These are phyloP conservation scores for Pogonognathellus flavescens DNA, from an alignment of 1,140 invertebrate genomes.

Conservation along the genomic window DNA sequence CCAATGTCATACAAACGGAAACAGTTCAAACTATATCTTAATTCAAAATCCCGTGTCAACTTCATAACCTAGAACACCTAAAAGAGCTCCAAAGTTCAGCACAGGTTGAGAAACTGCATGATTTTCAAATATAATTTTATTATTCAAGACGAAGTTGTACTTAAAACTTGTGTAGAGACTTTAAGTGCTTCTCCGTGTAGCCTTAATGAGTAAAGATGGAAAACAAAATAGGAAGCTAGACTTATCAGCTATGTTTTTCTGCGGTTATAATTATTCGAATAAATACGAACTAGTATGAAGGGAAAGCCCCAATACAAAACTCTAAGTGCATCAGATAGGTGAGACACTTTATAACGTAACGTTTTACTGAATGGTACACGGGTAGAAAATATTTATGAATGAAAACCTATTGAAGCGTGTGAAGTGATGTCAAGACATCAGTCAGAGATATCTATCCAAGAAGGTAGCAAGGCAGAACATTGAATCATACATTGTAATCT, in stretches of 20 bases:
- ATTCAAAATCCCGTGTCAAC: too few relatives aligned
- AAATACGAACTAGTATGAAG: background rate
- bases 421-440: conserved; percentile 33
- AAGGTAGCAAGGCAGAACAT: background rate
- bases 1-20: too few relatives aligned
- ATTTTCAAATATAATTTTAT: background rate
- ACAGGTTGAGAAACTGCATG: too few relatives aligned
- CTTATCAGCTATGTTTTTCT: background rate
- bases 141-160: background rate
- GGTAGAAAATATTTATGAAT: conserved; percentile 7
- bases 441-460: conserved; percentile 4
- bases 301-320: background rate
- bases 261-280: background rate
- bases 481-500: conserved; percentile 1
- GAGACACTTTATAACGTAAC: background rate
- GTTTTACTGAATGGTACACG: too few relatives aligned
- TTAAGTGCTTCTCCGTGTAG: background rate
- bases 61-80: too few relatives aligned
- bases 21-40: too few relatives aligned
- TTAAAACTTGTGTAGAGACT: too few relatives aligned
- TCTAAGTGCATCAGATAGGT: background rate
- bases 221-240: background rate
- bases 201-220: background rate
- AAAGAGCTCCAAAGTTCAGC: too few relatives aligned
- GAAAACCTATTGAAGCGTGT: conserved; percentile 29